Percentiles rank a stretch among this genome's conserved stretches.
Conservation (phyloP, 2,888 invertebrate genomes). For the Caenorhabditis panamensis region DNA sequence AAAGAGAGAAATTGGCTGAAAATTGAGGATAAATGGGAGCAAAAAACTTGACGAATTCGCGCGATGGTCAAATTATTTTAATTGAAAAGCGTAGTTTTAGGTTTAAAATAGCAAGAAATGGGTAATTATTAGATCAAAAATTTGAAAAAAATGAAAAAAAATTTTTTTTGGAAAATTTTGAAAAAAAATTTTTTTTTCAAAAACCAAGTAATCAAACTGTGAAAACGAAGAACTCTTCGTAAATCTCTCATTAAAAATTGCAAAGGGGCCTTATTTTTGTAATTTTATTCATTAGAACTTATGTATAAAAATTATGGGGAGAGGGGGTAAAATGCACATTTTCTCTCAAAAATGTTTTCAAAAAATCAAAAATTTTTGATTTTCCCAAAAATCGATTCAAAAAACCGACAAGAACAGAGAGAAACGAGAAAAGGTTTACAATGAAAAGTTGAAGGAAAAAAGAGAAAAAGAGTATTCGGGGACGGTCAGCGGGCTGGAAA, state of each 20-base stretch:
- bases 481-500: constrained; percentile 11
- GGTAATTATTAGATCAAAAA: background rate
- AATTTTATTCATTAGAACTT: constrained; percentile 3
- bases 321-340: constrained; percentile 1
- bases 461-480: background rate
- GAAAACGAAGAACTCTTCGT: background rate
- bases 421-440: background rate
- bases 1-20: too few relatives aligned
- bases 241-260: background rate
- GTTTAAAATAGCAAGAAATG: too few relatives aligned
- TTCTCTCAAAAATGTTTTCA: background rate
- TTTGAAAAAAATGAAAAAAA: background rate
- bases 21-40: too few relatives aligned
- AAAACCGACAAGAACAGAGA: background rate
- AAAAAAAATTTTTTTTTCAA: too few relatives aligned
- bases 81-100: background rate
- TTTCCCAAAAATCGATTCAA: background rate
- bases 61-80: constrained; percentile 5
- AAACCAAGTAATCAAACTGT: background rate
- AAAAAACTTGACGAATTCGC: too few relatives aligned
- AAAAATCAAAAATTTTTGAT: background rate
- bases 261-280: background rate
- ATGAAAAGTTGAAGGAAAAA: background rate
- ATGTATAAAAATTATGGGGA: background rate
- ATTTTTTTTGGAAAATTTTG: too few relatives aligned